Conservation (phyloP, 2,113 vertebrate species). For the Gracilinanus agilis region DNA sequence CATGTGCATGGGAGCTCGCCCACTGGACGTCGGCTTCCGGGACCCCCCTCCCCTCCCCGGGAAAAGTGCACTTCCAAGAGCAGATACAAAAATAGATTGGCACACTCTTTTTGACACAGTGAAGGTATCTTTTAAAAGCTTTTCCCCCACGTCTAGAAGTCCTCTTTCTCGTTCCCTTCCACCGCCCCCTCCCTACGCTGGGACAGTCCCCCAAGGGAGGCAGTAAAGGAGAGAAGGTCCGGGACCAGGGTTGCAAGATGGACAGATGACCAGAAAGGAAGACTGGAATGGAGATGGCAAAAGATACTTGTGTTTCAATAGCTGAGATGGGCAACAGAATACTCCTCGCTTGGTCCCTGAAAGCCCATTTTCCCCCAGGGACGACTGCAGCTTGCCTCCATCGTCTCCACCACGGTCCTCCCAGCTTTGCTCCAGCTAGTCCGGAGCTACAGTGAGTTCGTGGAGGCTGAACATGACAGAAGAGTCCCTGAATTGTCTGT, state of each 20-base stretch:
- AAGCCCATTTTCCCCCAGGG: background rate
- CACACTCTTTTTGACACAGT: constrained; percentile 82
- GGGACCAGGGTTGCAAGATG: constrained; percentile 43
- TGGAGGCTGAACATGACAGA: constrained; percentile 59
- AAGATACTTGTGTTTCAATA: constrained; percentile 23
- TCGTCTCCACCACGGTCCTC: constrained; percentile 18
- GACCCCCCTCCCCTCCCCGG: constrained; percentile 61
- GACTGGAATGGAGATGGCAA: constrained; percentile 13
- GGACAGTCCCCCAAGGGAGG: constrained; percentile 54
- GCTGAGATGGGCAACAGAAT: background rate
- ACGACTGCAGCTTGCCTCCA: no score
- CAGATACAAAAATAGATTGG: constrained; percentile 86
- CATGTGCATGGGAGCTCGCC: no score
- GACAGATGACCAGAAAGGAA: constrained; percentile 56
- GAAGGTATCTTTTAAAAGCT: constrained; percentile 74
- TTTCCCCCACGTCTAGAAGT: constrained; percentile 63
- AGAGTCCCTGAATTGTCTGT: constrained; percentile 35
- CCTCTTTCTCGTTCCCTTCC: background rate
- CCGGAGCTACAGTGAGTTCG: background rate
- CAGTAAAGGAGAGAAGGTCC: constrained; percentile 63
- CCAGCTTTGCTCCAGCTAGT: constrained; percentile 55
- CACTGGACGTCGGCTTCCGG: no score
- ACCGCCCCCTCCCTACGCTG: constrained; percentile 11
- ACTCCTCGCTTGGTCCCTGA: no score
- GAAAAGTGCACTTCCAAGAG: constrained; percentile 84